Evolutionary conservation across 2,797 vertebrate genomes (phyloP), one percentile per base, ranked within the genome.

Genomic region (Nasua narica): DNA sequence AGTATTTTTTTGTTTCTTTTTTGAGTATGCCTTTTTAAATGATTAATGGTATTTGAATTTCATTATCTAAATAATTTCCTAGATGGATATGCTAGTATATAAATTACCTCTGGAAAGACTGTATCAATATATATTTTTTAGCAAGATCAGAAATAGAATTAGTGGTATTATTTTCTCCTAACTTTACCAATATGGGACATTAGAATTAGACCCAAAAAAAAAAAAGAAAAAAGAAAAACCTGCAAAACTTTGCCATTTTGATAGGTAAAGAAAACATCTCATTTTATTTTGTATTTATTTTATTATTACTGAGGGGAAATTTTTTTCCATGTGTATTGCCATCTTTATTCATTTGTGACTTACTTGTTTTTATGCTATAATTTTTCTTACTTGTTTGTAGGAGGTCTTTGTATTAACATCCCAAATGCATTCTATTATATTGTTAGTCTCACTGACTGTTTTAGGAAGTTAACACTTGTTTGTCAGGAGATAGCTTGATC

Each of bases 271-370:
- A 76, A 25, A 21, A 10, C 83, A 95, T 85, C 67, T 35, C 46
- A 23, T 84, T 89, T 60, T 88, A 92, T 78, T 95, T 88, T 92
- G 27, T 83, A 88, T 87, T 87, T 91, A 14, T 95, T 91, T 88
- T 69, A 52, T 54, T 87, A 81, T 50, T 87, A 67, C 21, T 56
- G 15, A 81, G 67, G 32, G 7, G 46, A 7, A 90, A 46, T 1
- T 84, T 79, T 93, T 90, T 77, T 79, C 79, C 14, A 56, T 46
- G 16, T 85, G 19, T 74, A 29, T 90, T 32, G 9, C n/a, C 37
- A 67, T 85, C 85, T n/a, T 72, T 85, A 79, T 65, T 93, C 37
- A 74, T 74, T 76, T 90, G 37, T 86, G 58, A 69, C 27, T 77
- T 87, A 87, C 58, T 37, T 58, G 40, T 87, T 91, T 91, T 50